A percentile compares a stretch with the other conserved stretches of the same genome.
Evolutionary conservation across 2,888 invertebrate species (phyloP).

Genomic region (Cerceris rybyensis): DNA sequence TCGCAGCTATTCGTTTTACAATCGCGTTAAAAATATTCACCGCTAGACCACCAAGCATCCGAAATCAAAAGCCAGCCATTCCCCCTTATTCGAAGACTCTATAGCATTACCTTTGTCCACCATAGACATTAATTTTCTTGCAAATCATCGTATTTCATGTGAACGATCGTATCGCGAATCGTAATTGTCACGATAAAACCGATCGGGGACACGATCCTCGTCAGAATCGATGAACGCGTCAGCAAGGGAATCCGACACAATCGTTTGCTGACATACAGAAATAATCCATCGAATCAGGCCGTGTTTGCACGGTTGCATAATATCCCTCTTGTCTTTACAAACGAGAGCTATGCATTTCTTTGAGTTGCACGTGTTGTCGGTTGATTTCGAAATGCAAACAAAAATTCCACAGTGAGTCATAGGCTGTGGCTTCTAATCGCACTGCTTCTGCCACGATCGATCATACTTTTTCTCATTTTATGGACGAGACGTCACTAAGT

Average conservation of each 20-base stretch:
- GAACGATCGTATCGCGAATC: background rate
- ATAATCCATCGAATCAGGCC: slow-evolving; percentile 3
- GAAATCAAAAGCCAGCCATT: too few relatives aligned
- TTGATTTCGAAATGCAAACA: slow-evolving; percentile 8
- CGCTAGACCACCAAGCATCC: too few relatives aligned
- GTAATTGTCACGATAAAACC: slow-evolving; percentile 26
- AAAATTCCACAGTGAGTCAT: slow-evolving; percentile 5
- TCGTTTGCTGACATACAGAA: slow-evolving; percentile 29
- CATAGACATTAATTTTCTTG: background rate
- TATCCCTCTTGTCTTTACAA: background rate
- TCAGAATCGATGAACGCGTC: slow-evolving; percentile 9
- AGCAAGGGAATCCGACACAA: slow-evolving; percentile 40
- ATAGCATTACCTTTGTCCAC: too few relatives aligned
- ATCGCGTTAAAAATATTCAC: too few relatives aligned
- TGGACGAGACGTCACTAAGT: background rate
- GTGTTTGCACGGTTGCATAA: slow-evolving; percentile 37
- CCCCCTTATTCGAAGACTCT: too few relatives aligned
- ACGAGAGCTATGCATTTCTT: background rate
- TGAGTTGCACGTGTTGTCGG: slow-evolving; percentile 1
- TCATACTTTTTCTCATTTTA: slow-evolving; percentile 2
- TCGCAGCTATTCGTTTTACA: too few relatives aligned
- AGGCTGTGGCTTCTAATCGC: background rate
- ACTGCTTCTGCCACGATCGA: background rate
- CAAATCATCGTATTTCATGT: background rate
- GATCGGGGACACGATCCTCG: slow-evolving; percentile 22